Evolutionary conservation across 2,113 vertebrate species (phyloP), one percentile per base, ranked within the genome.

Genomic region (Aldabrachelys gigantea): DNA sequence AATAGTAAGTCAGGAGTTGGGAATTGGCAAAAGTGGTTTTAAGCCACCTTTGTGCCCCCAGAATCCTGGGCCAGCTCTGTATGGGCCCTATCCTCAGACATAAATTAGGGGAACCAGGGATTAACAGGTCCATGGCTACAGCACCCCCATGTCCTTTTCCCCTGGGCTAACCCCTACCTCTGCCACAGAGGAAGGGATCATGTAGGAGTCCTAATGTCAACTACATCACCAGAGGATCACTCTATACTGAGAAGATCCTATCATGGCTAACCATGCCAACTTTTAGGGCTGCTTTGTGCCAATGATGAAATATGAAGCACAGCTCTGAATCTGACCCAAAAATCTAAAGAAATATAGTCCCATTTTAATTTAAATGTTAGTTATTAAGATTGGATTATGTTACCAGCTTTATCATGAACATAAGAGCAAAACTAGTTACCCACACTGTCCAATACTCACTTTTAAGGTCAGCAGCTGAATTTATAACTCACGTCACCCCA

Each of bases 181-280:
- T 2, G 80, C 35, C 8, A 17, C 41, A 78, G 24, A 47, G 44
- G 83, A 44, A 22, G 5, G 19, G 79, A 38, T 35, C 50, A 84
- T 47, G 5, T 35, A 29, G 47, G 35, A 91, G 3, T 14, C 12
- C 5, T 8, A 0, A 0, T 9, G 31, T 31, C 87, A 76, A 53
- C 69, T 75, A 75, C 41, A 83, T 89, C 21, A 16, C 14, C 65
- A 72, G 19, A 72, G 19, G 65, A 72, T 22, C 35, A 9, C 82
- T 84, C 75, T 16, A 13, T 4, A 59, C 2, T 80, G 31, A 41
- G 85, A 59, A 65, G 14, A 31, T 82, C 47, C 75, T 41, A 75
- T 8, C 25, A 11, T 81, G 27, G 2, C 47, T 41, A 52, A 29
- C 76, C 65, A 44, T 90, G 80, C 59, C 53, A 75, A 44, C 44